Percentiles rank a stretch among this genome's conserved stretches.
phyloP scores from a whole-genome alignment of 1,140 invertebrate species.

The Pissodes strobi region DNA sequence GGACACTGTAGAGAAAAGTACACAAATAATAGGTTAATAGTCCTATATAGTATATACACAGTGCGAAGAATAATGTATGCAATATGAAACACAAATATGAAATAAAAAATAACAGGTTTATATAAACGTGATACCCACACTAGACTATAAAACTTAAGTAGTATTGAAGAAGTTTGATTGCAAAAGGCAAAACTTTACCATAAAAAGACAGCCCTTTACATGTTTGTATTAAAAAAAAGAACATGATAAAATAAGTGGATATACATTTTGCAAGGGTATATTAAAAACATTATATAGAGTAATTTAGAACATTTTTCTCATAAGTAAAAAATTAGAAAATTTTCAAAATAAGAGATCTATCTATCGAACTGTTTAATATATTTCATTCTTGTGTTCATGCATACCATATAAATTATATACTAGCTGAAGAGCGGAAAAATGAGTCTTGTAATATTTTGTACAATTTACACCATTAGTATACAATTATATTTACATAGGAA shows the following conservation, averaged over 20 bases:
- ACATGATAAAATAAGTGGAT: too few species aligned
- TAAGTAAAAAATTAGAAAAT: neutral
- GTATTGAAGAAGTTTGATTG: too few species aligned
- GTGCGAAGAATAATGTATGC: constrained; percentile 16
- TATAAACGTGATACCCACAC: neutral
- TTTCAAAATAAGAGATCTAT: neutral
- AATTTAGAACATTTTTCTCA: too few species aligned
- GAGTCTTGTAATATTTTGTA: too few species aligned
- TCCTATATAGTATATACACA: constrained; percentile 1
- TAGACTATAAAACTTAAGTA: too few species aligned
- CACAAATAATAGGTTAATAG: constrained; percentile 32
- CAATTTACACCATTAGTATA: neutral
- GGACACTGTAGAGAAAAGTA: constrained; percentile 48
- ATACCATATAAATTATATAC: neutral
- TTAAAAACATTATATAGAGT: too few species aligned
- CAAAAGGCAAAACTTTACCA: too few species aligned
- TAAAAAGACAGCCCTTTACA: too few species aligned
- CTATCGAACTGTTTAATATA: neutral
- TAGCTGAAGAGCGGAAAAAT: too few species aligned
- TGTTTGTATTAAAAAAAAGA: too few species aligned
- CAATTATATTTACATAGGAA: neutral
- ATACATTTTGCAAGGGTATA: too few species aligned
- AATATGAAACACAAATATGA: constrained; percentile 8
- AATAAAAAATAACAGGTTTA: too few species aligned
- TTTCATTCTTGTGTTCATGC: neutral